phyloP scores from a whole-genome alignment of 2,888 invertebrate species.

The Machimus atricapillus region DNA sequence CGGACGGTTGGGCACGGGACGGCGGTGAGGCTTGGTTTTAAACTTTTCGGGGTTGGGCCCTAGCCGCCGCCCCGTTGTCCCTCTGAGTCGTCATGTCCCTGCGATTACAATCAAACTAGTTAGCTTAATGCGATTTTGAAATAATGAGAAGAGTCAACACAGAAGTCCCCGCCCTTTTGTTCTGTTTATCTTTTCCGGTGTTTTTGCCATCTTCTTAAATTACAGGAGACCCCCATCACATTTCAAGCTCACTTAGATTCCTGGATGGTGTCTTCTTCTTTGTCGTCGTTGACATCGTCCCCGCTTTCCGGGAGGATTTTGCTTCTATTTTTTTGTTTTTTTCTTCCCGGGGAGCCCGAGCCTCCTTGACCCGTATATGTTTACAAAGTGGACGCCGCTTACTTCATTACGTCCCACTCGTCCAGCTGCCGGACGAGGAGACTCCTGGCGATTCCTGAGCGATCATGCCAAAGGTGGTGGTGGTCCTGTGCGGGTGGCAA shows the following conservation, averaged over 20 bases:
- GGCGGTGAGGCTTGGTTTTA: not conserved
- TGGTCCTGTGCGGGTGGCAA: not conserved
- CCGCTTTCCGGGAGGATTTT: slow-evolving; percentile 12
- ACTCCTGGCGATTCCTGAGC: not conserved
- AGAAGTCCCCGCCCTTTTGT: slow-evolving; percentile 41
- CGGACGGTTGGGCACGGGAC: slow-evolving; percentile 7
- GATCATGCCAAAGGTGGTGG: not conserved
- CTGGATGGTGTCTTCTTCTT: not conserved
- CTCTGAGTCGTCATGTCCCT: slow-evolving; percentile 8
- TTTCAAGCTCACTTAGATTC: slow-evolving; percentile 21
- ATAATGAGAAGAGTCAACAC: slow-evolving; percentile 47
- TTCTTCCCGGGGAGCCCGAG: not conserved
- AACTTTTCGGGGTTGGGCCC: slow-evolving; percentile 4
- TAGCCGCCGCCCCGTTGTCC: not conserved
- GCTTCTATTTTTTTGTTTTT: not conserved
- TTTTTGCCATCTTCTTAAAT: slow-evolving; percentile 43
- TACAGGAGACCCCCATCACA: slow-evolving; percentile 42
- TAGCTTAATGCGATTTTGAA: slow-evolving; percentile 48
- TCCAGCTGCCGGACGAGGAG: not conserved
- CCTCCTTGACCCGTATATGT: slow-evolving; percentile 45
- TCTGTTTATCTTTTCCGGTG: slow-evolving; percentile 45
- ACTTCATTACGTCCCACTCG: slow-evolving; percentile 38
- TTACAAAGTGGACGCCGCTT: slow-evolving; percentile 44
- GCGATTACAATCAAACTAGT: slow-evolving; percentile 48
- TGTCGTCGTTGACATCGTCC: not conserved